Evolutionary conservation across 2,113 vertebrate genomes (phyloP).

Genomic region (Mobula birostris): DNA sequence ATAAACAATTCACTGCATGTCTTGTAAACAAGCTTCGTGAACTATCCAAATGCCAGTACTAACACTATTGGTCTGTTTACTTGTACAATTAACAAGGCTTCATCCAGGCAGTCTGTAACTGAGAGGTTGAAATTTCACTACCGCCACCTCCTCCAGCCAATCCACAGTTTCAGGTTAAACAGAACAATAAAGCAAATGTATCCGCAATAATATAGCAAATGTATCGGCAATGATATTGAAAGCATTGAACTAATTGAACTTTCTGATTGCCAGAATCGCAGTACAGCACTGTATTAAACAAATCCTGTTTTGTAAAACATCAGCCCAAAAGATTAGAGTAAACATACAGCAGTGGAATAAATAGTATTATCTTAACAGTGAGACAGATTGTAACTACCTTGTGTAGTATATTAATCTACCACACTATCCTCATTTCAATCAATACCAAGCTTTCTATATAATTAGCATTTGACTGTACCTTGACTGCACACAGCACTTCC

Average conservation of each 20-base stretch:
- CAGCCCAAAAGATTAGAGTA: not conserved
- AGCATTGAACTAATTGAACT: not conserved
- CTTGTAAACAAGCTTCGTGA: not conserved
- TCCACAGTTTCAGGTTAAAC: not conserved
- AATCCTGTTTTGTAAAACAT: not conserved
- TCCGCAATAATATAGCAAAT: not conserved
- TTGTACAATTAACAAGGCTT: not conserved
- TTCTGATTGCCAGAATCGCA: not conserved
- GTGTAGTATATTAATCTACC: not conserved
- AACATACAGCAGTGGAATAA: not conserved
- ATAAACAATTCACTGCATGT: not conserved
- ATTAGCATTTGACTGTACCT: not conserved
- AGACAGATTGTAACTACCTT: not conserved
- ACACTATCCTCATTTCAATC: not conserved
- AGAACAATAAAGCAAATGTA: not conserved
- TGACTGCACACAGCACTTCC: not conserved
- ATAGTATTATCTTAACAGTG: not conserved
- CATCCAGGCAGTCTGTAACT: not conserved
- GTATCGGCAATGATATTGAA: not conserved
- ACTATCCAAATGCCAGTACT: not conserved
- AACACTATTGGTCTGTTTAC: not conserved
- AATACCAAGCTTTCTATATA: not conserved
- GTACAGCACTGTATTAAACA: not conserved
- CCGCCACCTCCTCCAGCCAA: too few species aligned
- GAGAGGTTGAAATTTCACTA: not conserved